These are phyloP conservation scores for Tympanoctomys barrerae DNA, from an alignment of 2,797 vertebrate genomes.

Conservation along the genomic window DNA sequence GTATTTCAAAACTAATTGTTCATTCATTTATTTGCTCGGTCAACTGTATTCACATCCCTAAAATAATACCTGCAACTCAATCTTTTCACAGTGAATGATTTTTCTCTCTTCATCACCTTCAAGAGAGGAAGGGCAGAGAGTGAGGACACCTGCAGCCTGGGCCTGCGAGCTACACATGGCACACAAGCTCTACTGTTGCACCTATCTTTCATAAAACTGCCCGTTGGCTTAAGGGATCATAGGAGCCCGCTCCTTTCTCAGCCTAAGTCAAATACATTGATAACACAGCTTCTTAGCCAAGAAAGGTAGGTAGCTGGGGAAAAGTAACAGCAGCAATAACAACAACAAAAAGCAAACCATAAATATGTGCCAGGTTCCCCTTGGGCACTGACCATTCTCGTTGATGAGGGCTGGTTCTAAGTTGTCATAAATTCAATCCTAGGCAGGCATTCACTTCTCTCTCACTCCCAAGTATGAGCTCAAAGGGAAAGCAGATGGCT, in stretches of 20 bases:
- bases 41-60: neutral
- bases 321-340: neutral
- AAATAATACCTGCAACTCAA: slow-evolving; percentile 30
- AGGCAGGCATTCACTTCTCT: slow-evolving; percentile 20
- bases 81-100: neutral
- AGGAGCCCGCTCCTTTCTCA: neutral
- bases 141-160: too few species aligned
- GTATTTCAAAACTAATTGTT: slow-evolving; percentile 32
- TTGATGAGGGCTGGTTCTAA: neutral
- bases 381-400: neutral
- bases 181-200: rapidly evolving
- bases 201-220: neutral
- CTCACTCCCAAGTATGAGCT: neutral
- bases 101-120: neutral
- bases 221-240: neutral
- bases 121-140: neutral
- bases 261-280: neutral
- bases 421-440: slow-evolving; percentile 24
- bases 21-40: neutral
- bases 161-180: neutral
- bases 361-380: neutral
- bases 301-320: neutral
- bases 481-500: slow-evolving; percentile 28
- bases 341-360: neutral
- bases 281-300: slow-evolving; percentile 15